Evolutionary conservation across 2,797 vertebrate genomes (phyloP).

Genomic region (Sebastes itinus): DNA sequence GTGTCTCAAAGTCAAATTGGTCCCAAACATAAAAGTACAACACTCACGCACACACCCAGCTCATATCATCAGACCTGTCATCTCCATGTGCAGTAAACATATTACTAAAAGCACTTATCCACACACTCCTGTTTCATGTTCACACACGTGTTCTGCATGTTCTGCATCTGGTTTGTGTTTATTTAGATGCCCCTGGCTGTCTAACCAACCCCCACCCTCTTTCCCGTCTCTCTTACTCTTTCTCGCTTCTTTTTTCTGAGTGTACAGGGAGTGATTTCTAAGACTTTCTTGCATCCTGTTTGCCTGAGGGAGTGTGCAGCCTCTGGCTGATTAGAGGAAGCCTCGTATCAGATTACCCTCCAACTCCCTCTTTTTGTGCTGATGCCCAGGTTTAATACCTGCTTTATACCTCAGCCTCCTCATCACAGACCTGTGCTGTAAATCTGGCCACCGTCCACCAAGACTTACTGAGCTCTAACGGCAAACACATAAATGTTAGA

Average conservation of each 20-base stretch:
- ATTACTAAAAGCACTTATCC: slow-evolving; percentile 53
- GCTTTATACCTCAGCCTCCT: slow-evolving; percentile 28
- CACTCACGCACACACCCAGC: not conserved
- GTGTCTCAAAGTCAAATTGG: not conserved
- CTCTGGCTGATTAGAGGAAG: slow-evolving; percentile 77
- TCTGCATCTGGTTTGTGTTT: slow-evolving; percentile 75
- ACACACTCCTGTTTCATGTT: slow-evolving; percentile 60
- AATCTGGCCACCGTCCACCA: slow-evolving; percentile 15
- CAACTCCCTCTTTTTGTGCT: not conserved
- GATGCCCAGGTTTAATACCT: slow-evolving; percentile 53
- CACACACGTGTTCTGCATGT: slow-evolving; percentile 62
- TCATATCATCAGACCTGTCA: slow-evolving; percentile 28
- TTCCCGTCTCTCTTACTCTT: not conserved
- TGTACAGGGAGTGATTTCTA: slow-evolving; percentile 44
- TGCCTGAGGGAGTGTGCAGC: slow-evolving; percentile 60
- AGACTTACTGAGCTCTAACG: not conserved
- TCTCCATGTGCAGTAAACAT: slow-evolving; percentile 37
- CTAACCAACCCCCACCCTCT: slow-evolving; percentile 3
- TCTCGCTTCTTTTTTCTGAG: not conserved
- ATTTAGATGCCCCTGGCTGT: slow-evolving; percentile 68
- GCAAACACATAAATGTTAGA: not conserved
- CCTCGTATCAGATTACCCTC: slow-evolving; percentile 59
- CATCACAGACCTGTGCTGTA: slow-evolving; percentile 35
- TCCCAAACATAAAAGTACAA: not conserved
- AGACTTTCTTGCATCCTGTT: slow-evolving; percentile 67